Evolutionary conservation across 2,797 vertebrate genomes (phyloP), one percentile per base, ranked within the genome.

Genomic region (Aeoliscus strigatus): DNA sequence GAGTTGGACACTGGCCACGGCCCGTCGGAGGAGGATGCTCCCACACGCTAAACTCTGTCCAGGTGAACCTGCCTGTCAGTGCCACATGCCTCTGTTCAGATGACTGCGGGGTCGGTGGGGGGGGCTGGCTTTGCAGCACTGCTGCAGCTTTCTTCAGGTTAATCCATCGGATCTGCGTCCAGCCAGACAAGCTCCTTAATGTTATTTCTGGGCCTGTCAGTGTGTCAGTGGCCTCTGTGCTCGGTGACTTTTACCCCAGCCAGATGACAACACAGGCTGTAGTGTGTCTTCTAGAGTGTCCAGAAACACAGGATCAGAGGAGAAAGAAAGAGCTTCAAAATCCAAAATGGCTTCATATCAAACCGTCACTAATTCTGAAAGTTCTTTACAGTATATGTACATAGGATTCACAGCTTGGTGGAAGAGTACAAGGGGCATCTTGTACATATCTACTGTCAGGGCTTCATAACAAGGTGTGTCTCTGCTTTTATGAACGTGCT

Each of bases 141-240:
- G 34, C 48, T 41, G 44, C 39, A 58, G 51, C 59, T 39, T 52
- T 51, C 52, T 16, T 36, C 6, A 16, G 37, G 36, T 40, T 80
- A 77, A 79, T 72, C 79, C 64, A n/a, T 55, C 33, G 44, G 55
- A 57, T 47, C 50, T 56, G 33, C 55, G 43, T 41, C 61, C 65
- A 71, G 54, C 52, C 75, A 78, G 69, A 74, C 77, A 83, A 85
- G 74, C 82, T 73, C 43, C 77, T 81, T 76, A 82, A 30, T 44
- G 57, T 53, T 79, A 82, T 83, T 74, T 80, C 36, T 69, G 70
- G 67, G 13, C 58, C 51, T 28, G 58, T 74, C 49, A 60, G 60
- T 53, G 73, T 73, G 60, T 69, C 66, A 49, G 51, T 10, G 27
- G 43, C 25, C 8, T 25, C 14, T 6, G 39, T 7, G 54, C 51